Base-by-base conservation (phyloP, 2,113 vertebrate genomes). In the Brienomyrus brachyistius region DNA sequence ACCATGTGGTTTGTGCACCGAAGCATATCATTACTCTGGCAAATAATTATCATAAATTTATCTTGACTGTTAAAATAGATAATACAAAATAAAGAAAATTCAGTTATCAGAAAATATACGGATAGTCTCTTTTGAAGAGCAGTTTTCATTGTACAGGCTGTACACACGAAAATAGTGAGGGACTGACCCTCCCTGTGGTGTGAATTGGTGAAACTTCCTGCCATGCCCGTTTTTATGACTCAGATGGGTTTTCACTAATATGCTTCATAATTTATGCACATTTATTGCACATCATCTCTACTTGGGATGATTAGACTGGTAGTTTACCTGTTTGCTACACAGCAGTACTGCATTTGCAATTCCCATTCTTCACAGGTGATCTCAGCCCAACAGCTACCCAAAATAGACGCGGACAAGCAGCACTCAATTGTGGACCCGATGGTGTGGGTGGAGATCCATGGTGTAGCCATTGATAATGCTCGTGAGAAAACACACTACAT, bases 361-460 rank as follows among this genome's bases (percentile, higher is more conserved):
- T 35, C 21, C 50, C 51, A n/a, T 88, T 52, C 70, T 86, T 87
- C 88, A 0, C 91, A 99, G 98, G 95, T 99, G 86, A 97, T 99
- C 93, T 98, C 98, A 0, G 98, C 98, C 0, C 98, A 99, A 94
- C 98, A 99, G 96, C 96, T 99, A 56, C 98, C 98, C 19, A 98
- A 99, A 92, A 96, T 98, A 89, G 96, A 97, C 5, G 92, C 90
- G 0, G 97, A 98, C 91, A 98, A 98, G 92, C 97, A 95, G 1
- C 97, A 93, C 90, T 98, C 98, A 92, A 99, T 99, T 0, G 97
- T 99, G 92, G 98, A 99, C 90, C 98, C 98, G 17, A 95, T 98
- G 0, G 98, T 99, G 88, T 96, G 97, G 0, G 95, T 99, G 62
- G 98, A 99, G 95, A 93, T 97, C 88, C 93, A 99, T 0, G 98